Evolutionary conservation across 2,113 vertebrate species (phyloP), one percentile per base, ranked within the genome.

Genomic region (Leptodactylus fuscus): DNA sequence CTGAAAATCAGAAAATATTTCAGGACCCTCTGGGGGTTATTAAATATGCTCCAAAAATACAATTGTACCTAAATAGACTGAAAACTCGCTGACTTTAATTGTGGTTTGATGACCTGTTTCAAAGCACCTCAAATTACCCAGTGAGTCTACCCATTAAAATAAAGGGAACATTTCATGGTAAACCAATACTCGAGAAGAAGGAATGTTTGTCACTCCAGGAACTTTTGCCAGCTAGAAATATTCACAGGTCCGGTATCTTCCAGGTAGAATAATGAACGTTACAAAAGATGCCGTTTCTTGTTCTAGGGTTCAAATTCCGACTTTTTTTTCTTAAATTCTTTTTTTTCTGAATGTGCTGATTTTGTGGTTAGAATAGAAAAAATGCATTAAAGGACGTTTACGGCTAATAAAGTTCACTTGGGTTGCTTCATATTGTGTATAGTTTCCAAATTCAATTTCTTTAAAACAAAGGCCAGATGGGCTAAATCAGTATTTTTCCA

Each of bases 1-100:
- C 83, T 53, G 75, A 34, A 78, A 41, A 85, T 85, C 74, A 41
- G 44, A 24, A 85, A 85, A 85, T 85, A 85, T 85, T 78, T 85
- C 58, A 77, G 16, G 73, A 69, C 60, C 75, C 83, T 69, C 29
- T 51, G 46, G 83, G 83, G 29, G 69, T 85, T 82, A 81, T 81
- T 81, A 81, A 81, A 69, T 67, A 67, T 85, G 55, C 58, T 85
- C 73, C 29, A 62, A 76, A 75, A 75, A 34, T 76, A 62, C 82
- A 85, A 77, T 77, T 85, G 58, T 62, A n/a, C 53, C 32, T 49
- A 38, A 44, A 76, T 49, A 46, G 55, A 49, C 71, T 82, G 65
- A 71, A 81, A 82, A 74, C 41, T 53, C 69, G 58, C 69, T 83
- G 81, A 74, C 67, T 73, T 46, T 51, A 83, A 83, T 85, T 36